These are phyloP conservation scores for Microcebus jonahi DNA, from an alignment of 2,113 vertebrate species.

Conservation along the genomic window DNA sequence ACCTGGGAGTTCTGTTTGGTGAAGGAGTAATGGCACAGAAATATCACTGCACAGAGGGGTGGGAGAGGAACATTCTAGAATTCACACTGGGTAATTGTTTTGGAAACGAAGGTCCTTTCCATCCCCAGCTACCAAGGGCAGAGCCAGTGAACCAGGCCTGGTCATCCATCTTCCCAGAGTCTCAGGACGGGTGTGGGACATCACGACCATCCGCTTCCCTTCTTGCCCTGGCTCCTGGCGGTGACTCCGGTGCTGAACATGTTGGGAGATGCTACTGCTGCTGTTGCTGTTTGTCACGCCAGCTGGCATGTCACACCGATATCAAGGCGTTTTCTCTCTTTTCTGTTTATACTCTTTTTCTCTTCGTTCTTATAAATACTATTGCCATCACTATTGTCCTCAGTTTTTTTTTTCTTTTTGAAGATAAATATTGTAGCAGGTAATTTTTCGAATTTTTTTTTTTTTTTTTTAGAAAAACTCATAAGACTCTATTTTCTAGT, in stretches of 20 bases:
- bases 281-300: not conserved
- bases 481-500: not conserved
- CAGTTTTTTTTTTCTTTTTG: too few relatives aligned
- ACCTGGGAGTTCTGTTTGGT: not conserved
- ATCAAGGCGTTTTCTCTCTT: not conserved
- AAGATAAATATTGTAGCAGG: too few relatives aligned
- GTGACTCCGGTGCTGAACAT: fast-evolving
- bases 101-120: not conserved
- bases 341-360: not conserved
- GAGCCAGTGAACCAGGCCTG: not conserved
- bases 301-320: not conserved
- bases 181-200: fast-evolving
- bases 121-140: not conserved
- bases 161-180: fast-evolving
- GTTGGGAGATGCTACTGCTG: fast-evolving
- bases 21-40: not conserved
- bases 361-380: not conserved
- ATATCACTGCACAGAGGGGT: not conserved
- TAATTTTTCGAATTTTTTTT: not conserved
- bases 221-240: fast-evolving
- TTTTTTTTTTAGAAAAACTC: not conserved
- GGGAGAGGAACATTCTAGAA: not conserved
- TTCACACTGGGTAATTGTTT: not conserved
- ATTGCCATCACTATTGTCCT: not conserved
- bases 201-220: not conserved